Evolutionary conservation across 2,113 vertebrate genomes (phyloP).

Genomic region (Sceloporus tristichus): DNA sequence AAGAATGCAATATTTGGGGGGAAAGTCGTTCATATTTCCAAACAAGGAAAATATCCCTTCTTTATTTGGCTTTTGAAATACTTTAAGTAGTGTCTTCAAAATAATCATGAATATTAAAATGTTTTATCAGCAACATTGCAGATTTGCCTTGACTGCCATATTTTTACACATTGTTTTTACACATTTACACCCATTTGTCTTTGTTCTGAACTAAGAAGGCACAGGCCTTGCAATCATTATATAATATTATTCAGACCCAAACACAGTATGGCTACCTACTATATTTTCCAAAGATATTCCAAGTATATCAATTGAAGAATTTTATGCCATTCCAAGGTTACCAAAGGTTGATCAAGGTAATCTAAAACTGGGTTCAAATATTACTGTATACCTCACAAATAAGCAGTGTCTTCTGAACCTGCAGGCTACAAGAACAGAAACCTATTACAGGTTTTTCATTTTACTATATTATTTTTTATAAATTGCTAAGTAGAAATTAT

Average conservation of each 20-base stretch:
- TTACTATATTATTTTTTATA: neutral
- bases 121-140: neutral
- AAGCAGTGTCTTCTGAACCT: neutral
- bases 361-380: neutral
- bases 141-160: conserved; percentile 21
- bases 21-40: no score
- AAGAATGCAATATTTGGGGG: neutral
- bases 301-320: neutral
- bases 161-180: conserved; percentile 24
- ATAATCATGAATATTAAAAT: neutral
- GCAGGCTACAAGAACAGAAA: neutral
- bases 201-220: neutral
- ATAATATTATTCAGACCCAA: no score
- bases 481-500: neutral
- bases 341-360: neutral
- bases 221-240: no score
- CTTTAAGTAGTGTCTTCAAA: neutral
- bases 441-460: neutral
- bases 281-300: neutral
- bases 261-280: neutral
- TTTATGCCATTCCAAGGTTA: neutral
- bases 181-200: neutral
- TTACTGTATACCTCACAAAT: neutral
- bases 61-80: neutral
- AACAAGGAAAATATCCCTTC: neutral